A percentile compares a stretch with the other conserved stretches of the same genome.
Conservation (phyloP, 1,140 invertebrate genomes). For the Bombus huntii region DNA sequence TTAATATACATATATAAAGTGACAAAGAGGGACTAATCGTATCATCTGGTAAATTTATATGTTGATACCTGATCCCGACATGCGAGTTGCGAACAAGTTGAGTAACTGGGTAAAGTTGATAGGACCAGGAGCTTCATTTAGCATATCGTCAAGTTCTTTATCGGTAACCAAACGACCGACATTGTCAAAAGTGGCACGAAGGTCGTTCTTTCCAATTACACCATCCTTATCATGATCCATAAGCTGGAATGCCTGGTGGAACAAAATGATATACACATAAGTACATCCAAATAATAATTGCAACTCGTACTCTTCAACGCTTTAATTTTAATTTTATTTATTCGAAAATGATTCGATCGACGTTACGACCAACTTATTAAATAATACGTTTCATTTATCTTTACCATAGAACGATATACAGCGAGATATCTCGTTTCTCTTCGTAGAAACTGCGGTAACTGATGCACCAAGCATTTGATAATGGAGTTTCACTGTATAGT, state of each 20-base stretch:
- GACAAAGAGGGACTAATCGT: not conserved
- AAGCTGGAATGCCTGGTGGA: slow-evolving; percentile 94
- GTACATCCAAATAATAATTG: not conserved
- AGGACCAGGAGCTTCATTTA: slow-evolving; percentile 94
- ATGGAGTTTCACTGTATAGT: too few relatives aligned
- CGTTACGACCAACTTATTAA: not conserved
- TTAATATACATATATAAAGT: not conserved
- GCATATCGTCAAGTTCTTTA: slow-evolving; percentile 95
- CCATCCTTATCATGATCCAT: slow-evolving; percentile 99
- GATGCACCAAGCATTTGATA: not conserved
- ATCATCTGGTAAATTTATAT: not conserved
- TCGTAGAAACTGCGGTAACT: not conserved
- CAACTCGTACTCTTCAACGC: not conserved
- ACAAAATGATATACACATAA: not conserved
- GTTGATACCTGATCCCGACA: slow-evolving; percentile 84
- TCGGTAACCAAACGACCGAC: slow-evolving; percentile 95
- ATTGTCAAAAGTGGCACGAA: slow-evolving; percentile 97
- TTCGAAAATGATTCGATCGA: not conserved
- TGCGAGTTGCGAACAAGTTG: slow-evolving; percentile 94
- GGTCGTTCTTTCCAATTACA: slow-evolving; percentile 97
- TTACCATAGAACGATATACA: too few relatives aligned
- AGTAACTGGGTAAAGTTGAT: slow-evolving; percentile 98
- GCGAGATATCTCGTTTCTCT: not conserved
- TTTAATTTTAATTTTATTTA: not conserved
- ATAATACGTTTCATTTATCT: not conserved